A percentile compares a stretch with the other conserved stretches of the same genome.
phyloP scores from a whole-genome alignment of 1,140 invertebrate species.

The Lepidurus arcticus region DNA sequence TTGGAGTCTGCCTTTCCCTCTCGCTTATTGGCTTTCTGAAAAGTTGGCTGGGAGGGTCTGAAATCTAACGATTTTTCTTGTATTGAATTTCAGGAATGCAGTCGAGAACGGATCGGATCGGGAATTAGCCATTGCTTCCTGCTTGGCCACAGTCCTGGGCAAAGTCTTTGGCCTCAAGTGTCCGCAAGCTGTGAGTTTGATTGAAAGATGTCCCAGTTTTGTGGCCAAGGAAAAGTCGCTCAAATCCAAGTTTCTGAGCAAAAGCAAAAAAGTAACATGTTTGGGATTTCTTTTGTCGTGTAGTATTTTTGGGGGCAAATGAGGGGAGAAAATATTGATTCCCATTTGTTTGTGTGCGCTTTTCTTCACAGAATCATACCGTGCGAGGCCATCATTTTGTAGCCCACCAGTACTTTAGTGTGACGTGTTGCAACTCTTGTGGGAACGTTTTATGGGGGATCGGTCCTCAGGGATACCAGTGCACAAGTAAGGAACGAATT shows the following conservation, averaged over 20 bases:
- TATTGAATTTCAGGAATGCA: constrained; percentile 53
- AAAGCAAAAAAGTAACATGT: constrained; percentile 58
- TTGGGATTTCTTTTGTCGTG: constrained; percentile 23
- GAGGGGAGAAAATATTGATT: not conserved
- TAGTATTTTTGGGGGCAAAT: too few species aligned
- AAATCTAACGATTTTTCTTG: not conserved
- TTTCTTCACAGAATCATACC: constrained; percentile 50
- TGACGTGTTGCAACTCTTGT: constrained; percentile 89
- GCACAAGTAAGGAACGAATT: constrained; percentile 57
- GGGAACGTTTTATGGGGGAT: constrained; percentile 87
- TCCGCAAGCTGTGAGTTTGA: constrained; percentile 46
- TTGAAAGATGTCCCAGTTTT: constrained; percentile 68
- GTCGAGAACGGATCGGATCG: constrained; percentile 61
- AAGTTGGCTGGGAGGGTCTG: not conserved
- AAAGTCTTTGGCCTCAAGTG: constrained; percentile 63
- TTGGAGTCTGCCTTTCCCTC: constrained; percentile 16
- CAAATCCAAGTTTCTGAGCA: constrained; percentile 60
- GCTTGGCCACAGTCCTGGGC: constrained; percentile 68
- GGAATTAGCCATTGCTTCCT: constrained; percentile 64
- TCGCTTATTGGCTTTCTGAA: constrained; percentile 10
- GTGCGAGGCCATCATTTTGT: constrained; percentile 84
- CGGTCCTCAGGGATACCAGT: constrained; percentile 87
- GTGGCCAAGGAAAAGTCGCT: constrained; percentile 78
- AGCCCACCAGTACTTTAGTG: constrained; percentile 78
- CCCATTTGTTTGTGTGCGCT: constrained; percentile 32